Evolutionary conservation across 2,113 vertebrate species (phyloP), one percentile per base, ranked within the genome.

Genomic region (Copsychus sechellarum): DNA sequence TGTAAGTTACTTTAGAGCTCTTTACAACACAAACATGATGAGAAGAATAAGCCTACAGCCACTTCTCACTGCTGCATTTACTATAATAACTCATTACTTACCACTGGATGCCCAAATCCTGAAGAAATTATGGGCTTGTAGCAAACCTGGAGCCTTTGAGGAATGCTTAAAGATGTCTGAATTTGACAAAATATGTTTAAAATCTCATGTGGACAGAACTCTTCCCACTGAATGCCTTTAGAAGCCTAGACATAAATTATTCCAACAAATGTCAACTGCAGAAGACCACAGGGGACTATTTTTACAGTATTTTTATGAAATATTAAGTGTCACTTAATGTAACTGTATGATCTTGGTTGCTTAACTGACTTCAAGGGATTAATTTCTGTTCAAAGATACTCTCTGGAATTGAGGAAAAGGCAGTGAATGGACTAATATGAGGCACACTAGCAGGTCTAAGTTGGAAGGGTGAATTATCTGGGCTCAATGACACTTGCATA

Each of bases 161-260:
- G 42, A 79, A 64, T 42, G 9, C 51, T 51, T 90, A 69, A 89
- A 95, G 45, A 77, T 26, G 38, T 76, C 76, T 65, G 79, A 93
- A 82, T 89, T 42, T 89, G 70, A 67, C 15, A 87, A 95, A 91
- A 61, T 48, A 85, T 14, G 5, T 72, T 90, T 86, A 84, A 96
- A 95, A 84, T 78, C 79, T 90, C 73, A 38, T 18, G 33, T 1
- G 14, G 70, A 64, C 72, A 95, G 65, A 94, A 38, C 12, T 90
- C 38, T 92, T 71, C 61, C 53, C 50, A 73, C 50, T 83, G 78
- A 90, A 69, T 42, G 88, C 40, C 54, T 79, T 82, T 31, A 88
- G 77, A 91, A 92, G 57, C 43, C 31, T 23, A 54, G 54, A 33
- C 34, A 94, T 92, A 95, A 88, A 90, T 92, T 96, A 86, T 96